Evolutionary conservation across 2,113 vertebrate genomes (phyloP).

Genomic region (Corythornis cristatus): DNA sequence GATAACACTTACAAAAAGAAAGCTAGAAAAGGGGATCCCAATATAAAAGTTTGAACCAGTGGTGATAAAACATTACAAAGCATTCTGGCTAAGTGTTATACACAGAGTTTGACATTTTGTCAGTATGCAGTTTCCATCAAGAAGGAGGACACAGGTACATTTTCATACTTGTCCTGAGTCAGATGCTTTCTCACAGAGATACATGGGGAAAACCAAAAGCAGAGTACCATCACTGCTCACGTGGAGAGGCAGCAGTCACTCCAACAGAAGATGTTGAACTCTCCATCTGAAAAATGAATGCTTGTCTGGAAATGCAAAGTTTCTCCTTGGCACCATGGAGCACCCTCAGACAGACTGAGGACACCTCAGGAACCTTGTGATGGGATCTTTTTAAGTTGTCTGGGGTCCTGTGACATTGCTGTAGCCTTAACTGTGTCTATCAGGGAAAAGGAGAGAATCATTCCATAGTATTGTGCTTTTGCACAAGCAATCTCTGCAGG

Average conservation of each 20-base stretch:
- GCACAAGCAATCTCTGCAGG: neutral
- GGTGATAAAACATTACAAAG: constrained; percentile 28
- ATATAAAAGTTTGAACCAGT: constrained; percentile 36
- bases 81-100: neutral
- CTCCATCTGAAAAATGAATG: neutral
- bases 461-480: accelerated
- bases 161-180: neutral
- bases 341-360: neutral
- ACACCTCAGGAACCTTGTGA: neutral
- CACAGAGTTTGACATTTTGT: neutral
- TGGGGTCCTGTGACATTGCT: neutral
- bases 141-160: neutral
- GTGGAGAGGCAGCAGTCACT: neutral
- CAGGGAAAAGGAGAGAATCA: neutral
- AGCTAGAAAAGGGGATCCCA: constrained; percentile 54
- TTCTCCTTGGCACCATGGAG: neutral
- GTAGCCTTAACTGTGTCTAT: accelerated
- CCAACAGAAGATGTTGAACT: neutral
- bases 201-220: neutral
- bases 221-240: neutral
- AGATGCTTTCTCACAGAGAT: constrained; percentile 40
- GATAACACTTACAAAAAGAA: neutral
- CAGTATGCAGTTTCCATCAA: neutral
- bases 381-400: neutral
- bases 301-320: constrained; percentile 33